Conservation (phyloP, 2,797 vertebrate genomes). For the Hipposideros larvatus region DNA sequence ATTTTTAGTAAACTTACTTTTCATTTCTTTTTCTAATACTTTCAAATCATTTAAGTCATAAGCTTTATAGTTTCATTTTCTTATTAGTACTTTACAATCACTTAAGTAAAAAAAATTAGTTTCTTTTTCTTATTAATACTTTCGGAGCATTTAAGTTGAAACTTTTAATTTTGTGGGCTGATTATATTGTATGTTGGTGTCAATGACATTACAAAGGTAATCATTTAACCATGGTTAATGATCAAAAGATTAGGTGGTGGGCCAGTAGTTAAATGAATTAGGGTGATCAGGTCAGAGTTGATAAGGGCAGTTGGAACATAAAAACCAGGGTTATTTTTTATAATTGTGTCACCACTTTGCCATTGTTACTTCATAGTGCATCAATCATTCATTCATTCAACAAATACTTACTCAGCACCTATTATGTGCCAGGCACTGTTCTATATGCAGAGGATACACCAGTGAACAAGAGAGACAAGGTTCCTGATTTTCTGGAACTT, state of each 20-base stretch:
- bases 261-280: neutral
- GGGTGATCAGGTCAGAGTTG: neutral
- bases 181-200: neutral
- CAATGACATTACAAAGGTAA: neutral
- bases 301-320: neutral
- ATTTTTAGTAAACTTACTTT: conserved; percentile 33
- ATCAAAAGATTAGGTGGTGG: conserved; percentile 9
- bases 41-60: conserved; percentile 33
- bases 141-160: neutral
- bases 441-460: conserved; percentile 68
- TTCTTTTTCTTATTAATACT: conserved; percentile 46
- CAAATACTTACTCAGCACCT: conserved; percentile 78
- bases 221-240: neutral
- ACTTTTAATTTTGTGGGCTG: conserved; percentile 22
- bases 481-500: conserved; percentile 76
- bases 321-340: neutral
- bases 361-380: conserved; percentile 39
- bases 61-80: conserved; percentile 41
- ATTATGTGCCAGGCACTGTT: conserved; percentile 67
- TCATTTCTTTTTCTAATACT: conserved; percentile 48
- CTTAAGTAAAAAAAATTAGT: neutral
- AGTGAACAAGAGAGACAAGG: conserved; percentile 73
- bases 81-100: conserved; percentile 45
- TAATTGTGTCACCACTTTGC: neutral
- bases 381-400: conserved; percentile 69